Percentiles rank a stretch among this genome's conserved stretches.
These are phyloP conservation scores for Oplegnathus fasciatus DNA, from an alignment of 2,113 vertebrate genomes.

Conservation along the genomic window DNA sequence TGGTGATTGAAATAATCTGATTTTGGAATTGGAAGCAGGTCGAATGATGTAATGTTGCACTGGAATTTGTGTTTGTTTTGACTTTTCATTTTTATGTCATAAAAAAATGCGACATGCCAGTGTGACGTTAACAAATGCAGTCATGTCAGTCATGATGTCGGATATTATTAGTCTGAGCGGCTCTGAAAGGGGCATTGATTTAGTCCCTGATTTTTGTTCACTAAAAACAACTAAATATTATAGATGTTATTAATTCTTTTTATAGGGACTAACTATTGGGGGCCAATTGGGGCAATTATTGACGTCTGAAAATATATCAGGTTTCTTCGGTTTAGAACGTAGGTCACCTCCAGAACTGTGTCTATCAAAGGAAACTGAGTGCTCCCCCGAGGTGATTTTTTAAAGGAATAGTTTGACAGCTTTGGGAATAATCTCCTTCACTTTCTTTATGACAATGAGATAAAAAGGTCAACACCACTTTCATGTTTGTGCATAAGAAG, in stretches of 20 bases:
- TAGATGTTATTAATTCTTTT: too few species aligned
- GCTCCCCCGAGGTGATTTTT: background rate
- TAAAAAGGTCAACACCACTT: too few species aligned
- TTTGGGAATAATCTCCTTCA: background rate
- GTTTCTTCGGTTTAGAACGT: background rate
- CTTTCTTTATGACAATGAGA: too few species aligned
- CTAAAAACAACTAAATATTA: background rate
- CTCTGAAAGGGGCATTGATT: background rate
- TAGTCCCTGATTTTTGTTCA: background rate
- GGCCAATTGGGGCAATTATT: background rate
- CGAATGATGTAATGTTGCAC: background rate
- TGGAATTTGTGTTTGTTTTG: background rate
- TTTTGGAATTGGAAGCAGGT: background rate
- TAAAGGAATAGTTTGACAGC: background rate
- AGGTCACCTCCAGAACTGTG: too few species aligned
- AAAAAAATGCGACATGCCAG: background rate
- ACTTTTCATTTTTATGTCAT: background rate
- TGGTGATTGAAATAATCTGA: background rate
- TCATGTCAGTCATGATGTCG: background rate
- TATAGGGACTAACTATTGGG: too few species aligned
- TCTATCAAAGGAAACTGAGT: background rate
- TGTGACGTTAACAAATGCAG: background rate
- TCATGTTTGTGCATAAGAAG: too few species aligned
- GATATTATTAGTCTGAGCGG: background rate
- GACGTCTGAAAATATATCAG: background rate